A percentile compares a stretch with the other conserved stretches of the same genome.
Evolutionary conservation across 2,113 vertebrate species (phyloP).

Genomic region (Ramphastos sulfuratus): DNA sequence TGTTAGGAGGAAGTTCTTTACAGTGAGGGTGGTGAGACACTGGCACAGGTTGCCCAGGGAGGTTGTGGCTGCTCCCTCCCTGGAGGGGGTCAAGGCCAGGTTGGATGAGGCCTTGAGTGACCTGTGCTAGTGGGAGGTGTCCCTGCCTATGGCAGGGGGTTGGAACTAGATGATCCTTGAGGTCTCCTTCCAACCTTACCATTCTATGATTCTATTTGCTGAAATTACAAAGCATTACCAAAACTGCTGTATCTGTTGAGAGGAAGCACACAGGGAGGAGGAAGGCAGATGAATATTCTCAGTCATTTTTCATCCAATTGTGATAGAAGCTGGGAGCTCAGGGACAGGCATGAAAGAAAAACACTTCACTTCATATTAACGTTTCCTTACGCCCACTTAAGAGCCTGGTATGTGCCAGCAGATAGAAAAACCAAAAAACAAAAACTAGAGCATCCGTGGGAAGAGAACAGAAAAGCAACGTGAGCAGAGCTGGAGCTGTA

Average conservation of each 20-base stretch:
- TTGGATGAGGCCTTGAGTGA: no score
- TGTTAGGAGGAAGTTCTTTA: no score
- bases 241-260: fast-evolving
- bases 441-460: not conserved
- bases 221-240: no score
- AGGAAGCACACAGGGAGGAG: not conserved
- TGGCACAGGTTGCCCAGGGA: no score
- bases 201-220: no score
- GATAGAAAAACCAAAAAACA: not conserved
- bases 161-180: no score
- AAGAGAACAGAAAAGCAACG: not conserved
- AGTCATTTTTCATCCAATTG: not conserved
- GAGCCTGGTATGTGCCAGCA: not conserved
- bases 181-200: no score
- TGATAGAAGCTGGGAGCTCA: not conserved
- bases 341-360: not conserved
- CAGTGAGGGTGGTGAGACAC: no score
- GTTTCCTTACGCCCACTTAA: not conserved
- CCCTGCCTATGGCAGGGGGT: no score
- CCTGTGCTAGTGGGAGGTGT: no score
- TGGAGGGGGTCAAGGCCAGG: no score
- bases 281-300: not conserved
- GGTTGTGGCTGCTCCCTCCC: no score
- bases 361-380: not conserved
- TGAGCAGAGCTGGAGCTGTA: fast-evolving